Evolutionary conservation across 2,797 vertebrate species (phyloP).

Genomic region (Brotogeris chrysoptera): DNA sequence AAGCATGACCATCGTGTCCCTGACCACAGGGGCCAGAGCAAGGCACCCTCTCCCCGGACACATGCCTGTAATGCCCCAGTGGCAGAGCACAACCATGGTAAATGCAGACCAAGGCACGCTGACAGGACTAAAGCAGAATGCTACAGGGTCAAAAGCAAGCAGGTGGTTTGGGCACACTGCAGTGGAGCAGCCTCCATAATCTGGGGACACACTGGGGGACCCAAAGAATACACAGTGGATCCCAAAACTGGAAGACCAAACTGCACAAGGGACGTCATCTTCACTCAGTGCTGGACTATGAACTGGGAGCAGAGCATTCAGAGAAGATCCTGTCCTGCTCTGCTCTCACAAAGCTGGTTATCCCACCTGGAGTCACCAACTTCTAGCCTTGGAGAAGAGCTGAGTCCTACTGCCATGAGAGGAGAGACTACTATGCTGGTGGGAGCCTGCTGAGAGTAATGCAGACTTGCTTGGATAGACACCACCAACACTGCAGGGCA

Average conservation of each 20-base stretch:
- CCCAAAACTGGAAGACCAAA: neutral
- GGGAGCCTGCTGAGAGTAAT: neutral
- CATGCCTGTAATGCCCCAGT: accelerated
- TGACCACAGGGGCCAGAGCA: neutral
- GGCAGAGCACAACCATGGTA: neutral
- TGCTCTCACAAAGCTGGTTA: neutral
- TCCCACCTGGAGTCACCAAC: neutral
- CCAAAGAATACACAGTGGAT: accelerated
- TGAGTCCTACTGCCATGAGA: neutral
- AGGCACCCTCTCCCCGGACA: neutral
- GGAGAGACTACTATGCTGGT: neutral
- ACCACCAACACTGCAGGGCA: neutral
- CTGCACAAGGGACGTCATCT: neutral
- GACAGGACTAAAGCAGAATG: neutral
- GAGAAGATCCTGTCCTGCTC: neutral
- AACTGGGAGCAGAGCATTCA: neutral
- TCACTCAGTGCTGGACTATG: neutral
- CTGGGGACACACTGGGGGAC: accelerated
- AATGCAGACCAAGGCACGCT: neutral
- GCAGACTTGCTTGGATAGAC: neutral
- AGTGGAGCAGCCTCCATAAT: accelerated
- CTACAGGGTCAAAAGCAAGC: neutral
- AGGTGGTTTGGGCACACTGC: accelerated
- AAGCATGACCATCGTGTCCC: accelerated
- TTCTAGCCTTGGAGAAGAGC: neutral